Evolutionary conservation across 2,113 vertebrate species (phyloP).

Genomic region (Bothrops jararaca): DNA sequence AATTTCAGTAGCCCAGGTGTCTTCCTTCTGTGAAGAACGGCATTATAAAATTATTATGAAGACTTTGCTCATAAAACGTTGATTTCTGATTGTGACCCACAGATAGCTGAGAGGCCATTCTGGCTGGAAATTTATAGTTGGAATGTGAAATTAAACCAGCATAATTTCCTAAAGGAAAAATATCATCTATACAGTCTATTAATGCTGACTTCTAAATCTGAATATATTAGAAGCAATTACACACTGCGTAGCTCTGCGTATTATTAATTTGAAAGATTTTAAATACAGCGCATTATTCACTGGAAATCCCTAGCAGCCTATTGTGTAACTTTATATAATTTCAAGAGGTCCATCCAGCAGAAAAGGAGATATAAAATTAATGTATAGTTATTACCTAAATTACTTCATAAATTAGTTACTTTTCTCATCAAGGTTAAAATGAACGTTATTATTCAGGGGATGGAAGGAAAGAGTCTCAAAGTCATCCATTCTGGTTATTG

Average conservation of each 20-base stretch:
- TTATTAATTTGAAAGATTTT: slow-evolving; percentile 62
- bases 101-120: background rate
- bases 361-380: slow-evolving; percentile 61
- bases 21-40: background rate
- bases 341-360: slow-evolving; percentile 53
- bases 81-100: slow-evolving; percentile 9
- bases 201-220: slow-evolving; percentile 46
- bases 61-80: slow-evolving; percentile 6
- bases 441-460: slow-evolving; percentile 46
- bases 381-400: slow-evolving; percentile 65
- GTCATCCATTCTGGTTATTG: slow-evolving; percentile 14
- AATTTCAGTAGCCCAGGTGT: background rate
- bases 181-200: slow-evolving; percentile 28
- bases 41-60: slow-evolving; percentile 18
- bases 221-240: slow-evolving; percentile 64
- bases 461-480: slow-evolving; percentile 15
- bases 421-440: slow-evolving; percentile 43
- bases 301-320: slow-evolving; percentile 65
- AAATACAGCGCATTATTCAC: slow-evolving; percentile 61
- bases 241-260: slow-evolving; percentile 48
- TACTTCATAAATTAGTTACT: slow-evolving; percentile 60
- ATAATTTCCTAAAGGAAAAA: slow-evolving; percentile 39
- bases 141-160: slow-evolving; percentile 51
- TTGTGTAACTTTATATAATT: slow-evolving; percentile 60
- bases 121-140: slow-evolving; percentile 24